These are phyloP conservation scores for Lates calcarifer DNA, from an alignment of 2,113 vertebrate genomes.

Conservation along the genomic window DNA sequence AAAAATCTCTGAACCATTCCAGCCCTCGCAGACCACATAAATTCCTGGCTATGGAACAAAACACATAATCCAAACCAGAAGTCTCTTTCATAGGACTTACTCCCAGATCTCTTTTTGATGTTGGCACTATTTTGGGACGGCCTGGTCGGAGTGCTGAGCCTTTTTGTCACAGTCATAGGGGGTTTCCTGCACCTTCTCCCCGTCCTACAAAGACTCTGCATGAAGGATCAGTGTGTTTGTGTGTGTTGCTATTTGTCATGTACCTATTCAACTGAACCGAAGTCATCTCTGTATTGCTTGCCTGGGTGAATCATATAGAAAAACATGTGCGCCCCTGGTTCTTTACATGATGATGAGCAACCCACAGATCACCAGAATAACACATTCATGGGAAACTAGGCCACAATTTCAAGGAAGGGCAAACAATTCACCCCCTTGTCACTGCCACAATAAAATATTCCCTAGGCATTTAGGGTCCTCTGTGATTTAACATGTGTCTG, in stretches of 20 bases:
- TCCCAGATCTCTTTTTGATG: conserved; percentile 49
- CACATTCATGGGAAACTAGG: conserved; percentile 67
- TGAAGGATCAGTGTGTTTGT: conserved; percentile 35
- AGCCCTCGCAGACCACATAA: conserved; percentile 70
- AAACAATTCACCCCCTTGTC: conserved; percentile 66
- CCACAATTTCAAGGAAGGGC: conserved; percentile 66
- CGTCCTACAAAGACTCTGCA: conserved; percentile 31
- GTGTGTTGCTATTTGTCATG: conserved; percentile 48
- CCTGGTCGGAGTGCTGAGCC: conserved; percentile 17
- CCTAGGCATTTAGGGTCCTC: conserved; percentile 58
- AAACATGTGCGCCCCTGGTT: conserved; percentile 52
- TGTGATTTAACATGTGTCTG: conserved; percentile 69
- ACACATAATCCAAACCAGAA: conserved; percentile 64
- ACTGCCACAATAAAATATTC: conserved; percentile 60
- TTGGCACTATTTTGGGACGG: conserved; percentile 41
- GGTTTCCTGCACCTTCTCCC: conserved; percentile 32
- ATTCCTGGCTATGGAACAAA: conserved; percentile 65
- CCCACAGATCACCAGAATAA: conserved; percentile 58
- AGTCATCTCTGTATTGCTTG: conserved; percentile 57
- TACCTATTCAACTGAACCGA: conserved; percentile 59
- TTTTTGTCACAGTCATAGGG: conserved; percentile 45
- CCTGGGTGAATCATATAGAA: conserved; percentile 58
- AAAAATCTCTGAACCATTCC: conserved; percentile 44
- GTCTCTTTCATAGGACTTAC: conserved; percentile 41
- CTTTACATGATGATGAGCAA: conserved; percentile 68